These are phyloP conservation scores for Nemapogon koenigi DNA, from an alignment of 2,888 invertebrate genomes.

Conservation along the genomic window DNA sequence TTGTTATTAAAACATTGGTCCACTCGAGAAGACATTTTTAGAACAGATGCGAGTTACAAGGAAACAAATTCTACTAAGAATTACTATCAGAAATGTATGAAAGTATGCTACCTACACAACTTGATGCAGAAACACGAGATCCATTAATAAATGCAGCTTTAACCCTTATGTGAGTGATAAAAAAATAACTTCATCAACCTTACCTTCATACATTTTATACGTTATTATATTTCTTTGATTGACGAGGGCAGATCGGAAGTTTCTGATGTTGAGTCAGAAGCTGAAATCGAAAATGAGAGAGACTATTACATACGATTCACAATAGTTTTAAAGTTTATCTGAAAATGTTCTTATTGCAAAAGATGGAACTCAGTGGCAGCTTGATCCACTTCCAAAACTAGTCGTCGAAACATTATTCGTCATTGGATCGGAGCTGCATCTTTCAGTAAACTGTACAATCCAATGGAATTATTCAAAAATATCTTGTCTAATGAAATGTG, in stretches of 20 bases:
- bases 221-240: neutral
- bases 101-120: too few relatives aligned
- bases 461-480: constrained; percentile 15
- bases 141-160: too few relatives aligned
- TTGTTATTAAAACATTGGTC: too few relatives aligned
- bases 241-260: constrained; percentile 12
- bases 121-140: too few relatives aligned
- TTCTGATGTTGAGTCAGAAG: constrained; percentile 12
- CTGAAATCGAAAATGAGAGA: constrained; percentile 9
- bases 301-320: constrained; percentile 10
- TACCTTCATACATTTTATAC: too few relatives aligned
- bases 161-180: too few relatives aligned
- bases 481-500: constrained; percentile 14
- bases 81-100: too few relatives aligned
- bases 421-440: constrained; percentile 8
- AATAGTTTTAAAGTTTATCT: constrained; percentile 12
- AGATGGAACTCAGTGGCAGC: constrained; percentile 13
- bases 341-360: constrained; percentile 14
- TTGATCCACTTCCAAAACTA: constrained; percentile 8
- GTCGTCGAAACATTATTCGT: constrained; percentile 1
- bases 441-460: constrained; percentile 12
- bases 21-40: too few relatives aligned
- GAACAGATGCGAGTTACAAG: too few relatives aligned
- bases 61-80: too few relatives aligned
- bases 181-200: too few relatives aligned